Percentiles rank a stretch among this genome's conserved stretches.
Evolutionary conservation across 2,113 vertebrate species (phyloP).

Genomic region (Brevimyrus niger): DNA sequence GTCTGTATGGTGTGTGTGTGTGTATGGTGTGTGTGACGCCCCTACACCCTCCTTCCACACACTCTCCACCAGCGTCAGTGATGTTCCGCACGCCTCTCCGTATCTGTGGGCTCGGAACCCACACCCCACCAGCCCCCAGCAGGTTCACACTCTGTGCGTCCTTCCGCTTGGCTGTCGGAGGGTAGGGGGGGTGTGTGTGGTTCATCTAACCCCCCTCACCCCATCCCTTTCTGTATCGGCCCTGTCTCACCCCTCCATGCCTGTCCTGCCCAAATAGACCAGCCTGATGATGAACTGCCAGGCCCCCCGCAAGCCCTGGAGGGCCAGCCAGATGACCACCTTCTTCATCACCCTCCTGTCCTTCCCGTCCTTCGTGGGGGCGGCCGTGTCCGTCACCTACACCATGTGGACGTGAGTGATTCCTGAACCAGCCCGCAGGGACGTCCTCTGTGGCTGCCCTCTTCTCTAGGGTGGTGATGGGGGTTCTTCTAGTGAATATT

Average conservation of each 20-base stretch:
- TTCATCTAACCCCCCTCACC: not conserved
- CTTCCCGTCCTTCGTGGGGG: constrained; percentile 83
- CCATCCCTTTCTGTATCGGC: not conserved
- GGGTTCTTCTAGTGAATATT: not conserved
- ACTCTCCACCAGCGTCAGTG: not conserved
- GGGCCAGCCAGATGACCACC: constrained; percentile 82
- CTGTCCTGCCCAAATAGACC: constrained; percentile 53
- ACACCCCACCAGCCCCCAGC: not conserved
- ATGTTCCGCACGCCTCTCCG: not conserved
- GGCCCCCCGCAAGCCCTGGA: constrained; percentile 79
- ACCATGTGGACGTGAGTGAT: too few relatives aligned
- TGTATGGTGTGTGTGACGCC: not conserved
- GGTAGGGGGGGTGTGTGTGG: not conserved
- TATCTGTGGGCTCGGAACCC: not conserved
- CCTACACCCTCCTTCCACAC: not conserved
- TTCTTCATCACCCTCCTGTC: constrained; percentile 84
- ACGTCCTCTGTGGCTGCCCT: too few relatives aligned
- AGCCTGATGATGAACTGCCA: constrained; percentile 92
- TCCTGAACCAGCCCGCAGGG: too few relatives aligned
- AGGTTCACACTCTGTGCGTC: not conserved
- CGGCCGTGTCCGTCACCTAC: constrained; percentile 73
- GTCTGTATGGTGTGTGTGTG: too few relatives aligned
- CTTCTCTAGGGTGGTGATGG: not conserved
- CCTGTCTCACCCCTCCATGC: not conserved
- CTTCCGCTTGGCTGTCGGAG: too few relatives aligned